Base-by-base conservation (phyloP, 2,113 vertebrate genomes). In the Balaenoptera acutorostrata region DNA sequence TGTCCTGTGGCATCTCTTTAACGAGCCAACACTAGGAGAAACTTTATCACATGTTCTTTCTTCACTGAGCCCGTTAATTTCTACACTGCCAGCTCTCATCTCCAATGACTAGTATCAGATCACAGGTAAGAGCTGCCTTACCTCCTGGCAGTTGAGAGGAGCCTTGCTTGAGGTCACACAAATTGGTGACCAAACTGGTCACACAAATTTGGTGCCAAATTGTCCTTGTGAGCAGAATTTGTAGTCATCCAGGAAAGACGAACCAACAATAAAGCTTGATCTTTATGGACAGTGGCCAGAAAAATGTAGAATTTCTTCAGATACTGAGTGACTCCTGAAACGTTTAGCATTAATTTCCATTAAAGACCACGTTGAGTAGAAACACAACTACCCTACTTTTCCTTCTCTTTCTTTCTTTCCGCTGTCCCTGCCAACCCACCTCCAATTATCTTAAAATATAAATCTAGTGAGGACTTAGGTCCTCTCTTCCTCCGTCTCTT, bases 1-100 rank as follows among this genome's bases (percentile, higher is more conserved):
- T 49, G 36, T 93, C 49, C 49, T 94, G n/a, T 87, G 49, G 49
- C 44, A 74, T 82, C 78, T 92, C 55, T 87, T 92, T 96, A 78
- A 81, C 4, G 17, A 68, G 46, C 63, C 33, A 83, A 57, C 64
- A 86, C 10, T 39, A 78, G 29, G 83, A 87, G 80, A 93, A 95
- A 81, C 59, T 80, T 78, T 89, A 59, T 89, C 33, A 33, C 46
- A 31, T 87, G 10, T 49, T 49, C 15, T 59, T 91, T 82, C 74
- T 95, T 78, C 75, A n/a, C 33, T 13, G 25, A 89, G 4, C 23
- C 75, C 39, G 18, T 92, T 92, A 90, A 64, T 41, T 18, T 78
- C 13, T 64, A 72, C 3, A n/a, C 25, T 36, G n/a, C 9, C 90
- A 88, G 11, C 72, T 88, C 23, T 69, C 52, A 27, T 41, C 74